These are phyloP conservation scores for Schizopygopsis malacanthus DNA, from an alignment of 2,797 vertebrate genomes.

Conservation along the genomic window DNA sequence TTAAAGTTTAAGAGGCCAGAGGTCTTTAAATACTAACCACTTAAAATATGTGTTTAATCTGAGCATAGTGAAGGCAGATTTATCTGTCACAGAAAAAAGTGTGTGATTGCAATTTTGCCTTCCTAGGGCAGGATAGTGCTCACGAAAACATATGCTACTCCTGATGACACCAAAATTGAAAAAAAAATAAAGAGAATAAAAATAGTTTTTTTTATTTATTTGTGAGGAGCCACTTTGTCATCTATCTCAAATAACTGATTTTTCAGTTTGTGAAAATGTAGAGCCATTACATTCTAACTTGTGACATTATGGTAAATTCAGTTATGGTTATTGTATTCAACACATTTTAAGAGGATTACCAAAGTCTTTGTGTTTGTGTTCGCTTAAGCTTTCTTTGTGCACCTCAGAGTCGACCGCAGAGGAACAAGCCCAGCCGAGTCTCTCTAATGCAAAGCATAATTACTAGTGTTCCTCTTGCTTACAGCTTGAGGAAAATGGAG, in stretches of 20 bases:
- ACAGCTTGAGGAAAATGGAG: slow-evolving; percentile 63
- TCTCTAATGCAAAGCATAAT: slow-evolving; percentile 58
- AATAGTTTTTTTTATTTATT: neutral
- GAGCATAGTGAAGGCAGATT: neutral
- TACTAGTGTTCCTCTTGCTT: slow-evolving; percentile 62
- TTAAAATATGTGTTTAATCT: neutral
- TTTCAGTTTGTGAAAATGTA: neutral
- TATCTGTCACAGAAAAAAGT: neutral
- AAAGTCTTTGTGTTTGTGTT: slow-evolving; percentile 19
- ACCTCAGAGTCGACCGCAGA: slow-evolving; percentile 31
- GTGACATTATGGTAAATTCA: slow-evolving; percentile 19
- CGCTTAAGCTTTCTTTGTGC: slow-evolving; percentile 30
- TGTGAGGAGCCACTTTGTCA: neutral
- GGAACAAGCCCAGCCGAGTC: slow-evolving; percentile 34
- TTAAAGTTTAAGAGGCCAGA: neutral
- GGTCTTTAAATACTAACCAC: neutral
- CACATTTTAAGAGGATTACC: slow-evolving; percentile 51
- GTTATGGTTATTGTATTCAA: slow-evolving; percentile 23
- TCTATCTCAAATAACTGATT: neutral
- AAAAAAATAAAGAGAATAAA: neutral
- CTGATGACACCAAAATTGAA: neutral
- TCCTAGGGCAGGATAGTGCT: neutral
- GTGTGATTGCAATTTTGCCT: neutral
- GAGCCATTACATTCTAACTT: neutral
- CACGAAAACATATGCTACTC: neutral